Conservation (phyloP, 2,888 invertebrate species). For the Liopterus haemorrhoidalis region DNA sequence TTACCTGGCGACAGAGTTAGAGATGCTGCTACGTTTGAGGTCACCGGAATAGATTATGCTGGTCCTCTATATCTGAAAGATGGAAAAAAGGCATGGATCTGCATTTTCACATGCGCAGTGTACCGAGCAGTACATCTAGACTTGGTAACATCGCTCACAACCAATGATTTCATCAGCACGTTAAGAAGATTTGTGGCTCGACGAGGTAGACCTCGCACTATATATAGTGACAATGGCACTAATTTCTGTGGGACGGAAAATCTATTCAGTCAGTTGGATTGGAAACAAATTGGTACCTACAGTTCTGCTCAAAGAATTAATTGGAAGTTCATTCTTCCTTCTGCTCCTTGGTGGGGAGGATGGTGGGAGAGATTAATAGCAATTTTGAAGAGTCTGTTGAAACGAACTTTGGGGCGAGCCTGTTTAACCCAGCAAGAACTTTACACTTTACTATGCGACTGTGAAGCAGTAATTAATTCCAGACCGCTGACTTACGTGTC, state of each 20-base stretch:
- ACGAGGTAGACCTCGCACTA: conserved; percentile 34
- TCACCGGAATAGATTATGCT: conserved; percentile 37
- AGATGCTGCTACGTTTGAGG: conserved; percentile 35
- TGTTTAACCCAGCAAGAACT: conserved; percentile 35
- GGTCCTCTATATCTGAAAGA: conserved; percentile 36
- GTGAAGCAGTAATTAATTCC: conserved; percentile 36
- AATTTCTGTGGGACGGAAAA: conserved; percentile 40
- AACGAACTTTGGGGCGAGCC: conserved; percentile 35
- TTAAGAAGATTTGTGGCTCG: conserved; percentile 25
- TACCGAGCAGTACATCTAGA: conserved; percentile 40
- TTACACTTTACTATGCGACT: conserved; percentile 35
- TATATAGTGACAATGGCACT: conserved; percentile 41
- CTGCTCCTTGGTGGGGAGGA: conserved; percentile 43
- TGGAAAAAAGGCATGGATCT: conserved; percentile 34
- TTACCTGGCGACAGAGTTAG: conserved; percentile 36
- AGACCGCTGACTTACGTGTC: conserved; percentile 37
- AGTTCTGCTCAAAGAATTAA: conserved; percentile 23
- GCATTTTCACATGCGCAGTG: conserved; percentile 40
- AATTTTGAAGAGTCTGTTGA: conserved; percentile 38
- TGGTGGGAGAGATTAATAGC: conserved; percentile 41
- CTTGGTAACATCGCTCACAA: conserved; percentile 32
- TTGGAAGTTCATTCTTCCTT: conserved; percentile 39
- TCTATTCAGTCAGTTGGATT: conserved; percentile 27
- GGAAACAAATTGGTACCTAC: conserved; percentile 27
- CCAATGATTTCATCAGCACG: conserved; percentile 35